Evolutionary conservation across 2,797 vertebrate species (phyloP).

Genomic region (Melanotaenia parkinsoni): DNA sequence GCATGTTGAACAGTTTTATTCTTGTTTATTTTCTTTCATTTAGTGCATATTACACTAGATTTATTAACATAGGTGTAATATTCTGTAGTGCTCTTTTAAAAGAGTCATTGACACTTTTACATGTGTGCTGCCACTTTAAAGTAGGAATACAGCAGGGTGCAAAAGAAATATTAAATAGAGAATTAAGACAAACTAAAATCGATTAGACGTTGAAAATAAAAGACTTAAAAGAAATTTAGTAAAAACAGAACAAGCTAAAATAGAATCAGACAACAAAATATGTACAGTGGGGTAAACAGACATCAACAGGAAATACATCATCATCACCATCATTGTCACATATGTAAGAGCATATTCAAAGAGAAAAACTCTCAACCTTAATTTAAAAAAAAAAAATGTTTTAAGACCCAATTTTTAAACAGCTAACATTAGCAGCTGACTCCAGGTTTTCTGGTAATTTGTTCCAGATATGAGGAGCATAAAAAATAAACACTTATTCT

Average conservation of each 20-base stretch:
- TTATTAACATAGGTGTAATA: slow-evolving; percentile 14
- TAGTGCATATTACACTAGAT: slow-evolving; percentile 11
- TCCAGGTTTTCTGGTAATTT: not conserved
- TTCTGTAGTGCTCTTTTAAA: slow-evolving; percentile 18
- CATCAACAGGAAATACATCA: no score
- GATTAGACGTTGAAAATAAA: no score
- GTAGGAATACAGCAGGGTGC: not conserved
- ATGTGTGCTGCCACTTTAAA: slow-evolving; percentile 14
- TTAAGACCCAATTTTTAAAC: not conserved
- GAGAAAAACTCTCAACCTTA: not conserved
- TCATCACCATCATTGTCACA: not conserved
- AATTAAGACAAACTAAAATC: no score
- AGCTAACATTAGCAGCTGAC: no score
- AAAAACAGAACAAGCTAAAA: no score
- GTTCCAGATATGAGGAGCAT: not conserved
- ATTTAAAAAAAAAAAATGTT: not conserved
- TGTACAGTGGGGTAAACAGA: no score
- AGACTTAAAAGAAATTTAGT: no score
- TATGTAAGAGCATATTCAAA: not conserved
- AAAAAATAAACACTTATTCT: not conserved
- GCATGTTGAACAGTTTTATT: not conserved
- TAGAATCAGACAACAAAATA: no score
- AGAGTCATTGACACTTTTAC: slow-evolving; percentile 41
- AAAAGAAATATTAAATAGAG: no score
- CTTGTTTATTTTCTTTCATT: slow-evolving; percentile 1